phyloP scores from a whole-genome alignment of 2,797 vertebrate species.

The Varecia variegata region DNA sequence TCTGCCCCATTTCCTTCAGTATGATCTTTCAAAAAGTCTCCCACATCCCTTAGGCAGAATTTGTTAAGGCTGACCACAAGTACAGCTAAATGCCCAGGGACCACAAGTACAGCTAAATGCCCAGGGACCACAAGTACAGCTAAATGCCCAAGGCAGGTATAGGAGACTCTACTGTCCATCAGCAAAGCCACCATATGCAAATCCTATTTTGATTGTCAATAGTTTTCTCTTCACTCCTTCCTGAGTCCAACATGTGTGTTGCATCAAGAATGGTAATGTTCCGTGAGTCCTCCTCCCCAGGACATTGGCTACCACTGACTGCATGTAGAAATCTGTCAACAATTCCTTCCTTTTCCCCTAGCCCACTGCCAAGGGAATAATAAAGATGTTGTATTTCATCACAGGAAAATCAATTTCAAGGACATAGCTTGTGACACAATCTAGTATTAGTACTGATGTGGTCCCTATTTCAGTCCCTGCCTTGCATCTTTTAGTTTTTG shows the following conservation, averaged over 20 bases:
- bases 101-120: not conserved
- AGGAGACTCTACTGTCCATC: not conserved
- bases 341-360: constrained; percentile 35
- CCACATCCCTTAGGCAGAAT: not conserved
- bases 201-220: not conserved
- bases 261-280: not conserved
- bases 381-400: not conserved
- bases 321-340: not conserved
- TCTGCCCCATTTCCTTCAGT: not conserved
- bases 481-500: not conserved
- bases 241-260: not conserved
- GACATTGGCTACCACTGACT: not conserved
- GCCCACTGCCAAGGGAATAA: not conserved
- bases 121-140: not conserved
- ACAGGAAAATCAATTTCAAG: constrained; percentile 44
- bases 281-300: not conserved
- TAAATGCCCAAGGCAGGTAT: not conserved
- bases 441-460: not conserved
- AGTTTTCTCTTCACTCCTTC: constrained; percentile 13
- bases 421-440: not conserved
- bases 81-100: not conserved
- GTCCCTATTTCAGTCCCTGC: not conserved
- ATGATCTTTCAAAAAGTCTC: not conserved
- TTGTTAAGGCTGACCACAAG: not conserved
- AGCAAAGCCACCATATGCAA: not conserved